Conservation (phyloP, 2,113 vertebrate genomes). For the Scolopax mira region DNA sequence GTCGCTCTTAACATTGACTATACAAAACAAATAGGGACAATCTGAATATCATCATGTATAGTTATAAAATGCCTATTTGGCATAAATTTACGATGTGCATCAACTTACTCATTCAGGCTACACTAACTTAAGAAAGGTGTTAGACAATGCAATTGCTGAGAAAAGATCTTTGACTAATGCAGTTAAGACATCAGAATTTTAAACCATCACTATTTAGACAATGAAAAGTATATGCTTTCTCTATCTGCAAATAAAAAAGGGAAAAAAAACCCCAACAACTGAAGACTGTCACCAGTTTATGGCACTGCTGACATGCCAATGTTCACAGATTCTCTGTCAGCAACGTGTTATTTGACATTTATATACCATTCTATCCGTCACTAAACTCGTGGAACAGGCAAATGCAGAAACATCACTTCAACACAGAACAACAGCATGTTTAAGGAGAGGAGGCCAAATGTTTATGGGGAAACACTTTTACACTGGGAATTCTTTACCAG, state of each 20-base stretch:
- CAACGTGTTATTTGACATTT: background rate
- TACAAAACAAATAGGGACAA: background rate
- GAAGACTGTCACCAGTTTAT: background rate
- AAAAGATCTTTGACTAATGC: background rate
- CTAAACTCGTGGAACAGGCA: background rate
- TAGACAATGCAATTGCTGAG: background rate
- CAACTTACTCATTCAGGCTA: background rate
- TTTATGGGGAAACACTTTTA: background rate
- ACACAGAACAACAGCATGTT: rapidly evolving
- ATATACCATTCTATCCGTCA: background rate
- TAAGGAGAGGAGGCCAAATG: background rate
- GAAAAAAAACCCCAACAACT: background rate
- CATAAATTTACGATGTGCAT: rapidly evolving
- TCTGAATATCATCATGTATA: background rate
- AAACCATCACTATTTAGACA: background rate
- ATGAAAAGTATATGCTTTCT: background rate
- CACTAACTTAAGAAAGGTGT: background rate
- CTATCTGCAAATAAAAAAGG: background rate
- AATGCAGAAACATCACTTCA: background rate
- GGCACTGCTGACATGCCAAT: background rate
- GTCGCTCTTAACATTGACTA: background rate
- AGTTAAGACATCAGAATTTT: background rate
- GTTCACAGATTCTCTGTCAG: background rate
- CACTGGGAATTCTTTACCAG: background rate
- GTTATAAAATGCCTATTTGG: background rate